These are phyloP conservation scores for Mythimna pallens DNA, from an alignment of 2,888 invertebrate genomes.

Conservation along the genomic window DNA sequence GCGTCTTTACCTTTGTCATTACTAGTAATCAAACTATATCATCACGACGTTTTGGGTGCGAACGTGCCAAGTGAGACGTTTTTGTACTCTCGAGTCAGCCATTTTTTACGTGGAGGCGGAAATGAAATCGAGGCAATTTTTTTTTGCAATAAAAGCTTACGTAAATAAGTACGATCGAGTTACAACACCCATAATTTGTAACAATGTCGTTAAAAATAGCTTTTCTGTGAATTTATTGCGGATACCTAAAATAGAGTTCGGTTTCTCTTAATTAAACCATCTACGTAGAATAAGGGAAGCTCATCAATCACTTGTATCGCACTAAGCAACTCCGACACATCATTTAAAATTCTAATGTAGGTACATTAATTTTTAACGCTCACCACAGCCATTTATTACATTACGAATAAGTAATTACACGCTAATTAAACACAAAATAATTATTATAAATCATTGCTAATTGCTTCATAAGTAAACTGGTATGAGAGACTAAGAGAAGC, in stretches of 20 bases:
- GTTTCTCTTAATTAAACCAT: constrained; percentile 25
- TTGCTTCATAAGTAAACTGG: constrained; percentile 29
- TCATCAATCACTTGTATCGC: constrained; percentile 52
- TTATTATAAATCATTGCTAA: constrained; percentile 54
- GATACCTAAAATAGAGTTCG: background rate
- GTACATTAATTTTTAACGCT: constrained; percentile 44
- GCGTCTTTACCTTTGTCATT: constrained; percentile 61
- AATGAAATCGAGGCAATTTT: constrained; percentile 25
- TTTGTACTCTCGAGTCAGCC: constrained; percentile 23
- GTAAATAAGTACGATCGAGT: constrained; percentile 12
- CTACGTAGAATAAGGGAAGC: constrained; percentile 18
- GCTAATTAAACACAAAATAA: constrained; percentile 56
- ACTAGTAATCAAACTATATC: constrained; percentile 55
- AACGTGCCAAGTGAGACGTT: constrained; percentile 40
- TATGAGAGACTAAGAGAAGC: background rate
- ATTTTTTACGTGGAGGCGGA: constrained; percentile 41
- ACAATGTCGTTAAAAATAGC: constrained; percentile 6
- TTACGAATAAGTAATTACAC: constrained; percentile 53
- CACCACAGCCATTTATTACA: constrained; percentile 30
- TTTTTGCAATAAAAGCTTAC: constrained; percentile 22
- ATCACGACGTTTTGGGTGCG: constrained; percentile 51
- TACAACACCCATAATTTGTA: constrained; percentile 16
- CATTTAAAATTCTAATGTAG: constrained; percentile 55
- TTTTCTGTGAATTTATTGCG: background rate
- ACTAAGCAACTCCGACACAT: constrained; percentile 22